phyloP scores from a whole-genome alignment of 2,888 invertebrate genomes.

The Phragmatobia fuliginosa region DNA sequence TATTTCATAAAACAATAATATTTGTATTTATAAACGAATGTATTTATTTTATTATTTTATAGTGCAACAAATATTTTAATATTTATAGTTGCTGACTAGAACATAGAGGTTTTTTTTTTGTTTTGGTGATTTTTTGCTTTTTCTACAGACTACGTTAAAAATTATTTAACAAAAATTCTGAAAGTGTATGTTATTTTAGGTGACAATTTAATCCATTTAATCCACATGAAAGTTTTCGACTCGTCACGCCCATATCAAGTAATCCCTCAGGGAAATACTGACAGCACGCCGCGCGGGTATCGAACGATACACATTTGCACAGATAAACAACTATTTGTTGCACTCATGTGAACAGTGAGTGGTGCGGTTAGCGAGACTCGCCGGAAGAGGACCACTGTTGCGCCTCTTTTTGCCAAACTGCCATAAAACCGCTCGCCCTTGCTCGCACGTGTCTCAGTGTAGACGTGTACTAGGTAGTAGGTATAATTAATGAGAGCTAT shows the following conservation, averaged over 20 bases:
- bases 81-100: too few species aligned
- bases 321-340: conserved; percentile 20
- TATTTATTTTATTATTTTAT: too few species aligned
- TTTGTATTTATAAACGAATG: too few species aligned
- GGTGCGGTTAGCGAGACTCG: conserved; percentile 16
- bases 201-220: background rate
- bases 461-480: too few species aligned
- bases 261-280: background rate
- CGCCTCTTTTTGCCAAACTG: background rate
- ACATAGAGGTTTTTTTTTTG: too few species aligned
- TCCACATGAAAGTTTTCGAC: background rate
- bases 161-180: too few species aligned
- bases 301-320: conserved; percentile 10
- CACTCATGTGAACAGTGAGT: conserved; percentile 26
- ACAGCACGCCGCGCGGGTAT: background rate
- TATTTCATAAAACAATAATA: too few species aligned
- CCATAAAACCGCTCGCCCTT: too few species aligned
- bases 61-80: too few species aligned
- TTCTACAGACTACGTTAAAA: background rate
- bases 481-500: background rate
- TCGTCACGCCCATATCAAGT: background rate
- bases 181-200: too few species aligned
- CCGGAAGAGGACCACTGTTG: conserved; percentile 18
- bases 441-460: too few species aligned
- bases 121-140: background rate